Conservation (phyloP, 2,797 vertebrate species). For the Poecile montanus region DNA sequence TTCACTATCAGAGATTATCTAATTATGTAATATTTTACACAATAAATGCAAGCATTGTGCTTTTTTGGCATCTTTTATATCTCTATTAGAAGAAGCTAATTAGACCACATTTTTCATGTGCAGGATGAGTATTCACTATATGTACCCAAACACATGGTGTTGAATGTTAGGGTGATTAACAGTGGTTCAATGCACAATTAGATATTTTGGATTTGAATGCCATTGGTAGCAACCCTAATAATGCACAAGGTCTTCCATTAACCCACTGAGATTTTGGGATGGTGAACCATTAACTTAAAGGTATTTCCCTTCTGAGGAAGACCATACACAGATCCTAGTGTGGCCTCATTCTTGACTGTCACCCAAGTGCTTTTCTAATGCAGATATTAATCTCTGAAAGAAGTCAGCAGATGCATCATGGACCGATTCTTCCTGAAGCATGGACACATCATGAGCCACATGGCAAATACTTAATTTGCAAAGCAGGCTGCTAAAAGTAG, state of each 20-base stretch:
- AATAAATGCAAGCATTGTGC: neutral
- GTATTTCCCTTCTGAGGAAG: neutral
- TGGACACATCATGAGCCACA: neutral
- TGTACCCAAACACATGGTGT: neutral
- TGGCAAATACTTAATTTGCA: neutral
- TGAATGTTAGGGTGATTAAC: neutral
- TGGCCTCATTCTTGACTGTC: neutral
- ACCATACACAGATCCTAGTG: neutral
- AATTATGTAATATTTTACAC: conserved; percentile 9
- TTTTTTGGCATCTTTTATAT: neutral
- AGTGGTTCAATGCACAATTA: neutral
- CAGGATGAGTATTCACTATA: neutral
- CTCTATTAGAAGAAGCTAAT: conserved; percentile 17
- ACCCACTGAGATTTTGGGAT: neutral
- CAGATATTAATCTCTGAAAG: neutral
- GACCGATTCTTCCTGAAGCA: neutral
- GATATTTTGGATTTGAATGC: neutral
- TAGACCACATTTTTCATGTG: neutral
- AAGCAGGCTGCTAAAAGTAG: neutral
- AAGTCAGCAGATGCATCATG: neutral
- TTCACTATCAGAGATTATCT: neutral
- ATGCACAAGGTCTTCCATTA: neutral
- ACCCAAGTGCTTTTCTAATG: neutral
- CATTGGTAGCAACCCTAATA: neutral
- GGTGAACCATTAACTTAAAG: neutral